Evolutionary conservation across 2,797 vertebrate species (phyloP).

Genomic region (Crypturellus tataupa): DNA sequence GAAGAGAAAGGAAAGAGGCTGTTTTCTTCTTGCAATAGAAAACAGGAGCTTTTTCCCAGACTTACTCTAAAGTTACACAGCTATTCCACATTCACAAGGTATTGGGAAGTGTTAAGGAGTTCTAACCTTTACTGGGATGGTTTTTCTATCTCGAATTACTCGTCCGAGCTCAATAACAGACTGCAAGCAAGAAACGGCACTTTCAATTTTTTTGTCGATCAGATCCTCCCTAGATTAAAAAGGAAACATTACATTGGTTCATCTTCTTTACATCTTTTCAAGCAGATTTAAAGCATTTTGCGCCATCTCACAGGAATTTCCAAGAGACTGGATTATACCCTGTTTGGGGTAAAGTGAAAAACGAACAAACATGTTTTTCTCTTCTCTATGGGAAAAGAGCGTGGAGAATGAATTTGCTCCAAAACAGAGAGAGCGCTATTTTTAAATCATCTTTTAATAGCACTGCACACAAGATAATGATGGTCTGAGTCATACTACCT

Average conservation of each 20-base stretch:
- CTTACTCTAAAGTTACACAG: not conserved
- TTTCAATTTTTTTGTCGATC: constrained; percentile 96
- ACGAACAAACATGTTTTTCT: not conserved
- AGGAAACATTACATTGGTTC: constrained; percentile 23
- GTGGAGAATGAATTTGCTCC: not conserved
- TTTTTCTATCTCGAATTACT: constrained; percentile 96
- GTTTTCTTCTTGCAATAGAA: not conserved
- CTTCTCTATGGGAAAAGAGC: not conserved
- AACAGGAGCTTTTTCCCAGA: not conserved
- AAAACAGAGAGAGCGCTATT: constrained; percentile 23
- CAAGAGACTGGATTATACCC: not conserved
- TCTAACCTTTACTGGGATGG: constrained; percentile 94
- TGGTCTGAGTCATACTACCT: not conserved
- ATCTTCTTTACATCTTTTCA: not conserved
- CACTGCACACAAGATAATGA: constrained; percentile 2
- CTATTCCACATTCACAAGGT: not conserved
- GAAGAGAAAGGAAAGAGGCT: not conserved
- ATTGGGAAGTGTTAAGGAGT: not conserved
- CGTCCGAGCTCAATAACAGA: constrained; percentile 97
- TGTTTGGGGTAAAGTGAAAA: not conserved
- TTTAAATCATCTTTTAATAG: constrained; percentile 15
- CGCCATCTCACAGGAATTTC: not conserved
- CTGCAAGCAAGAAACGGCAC: constrained; percentile 93
- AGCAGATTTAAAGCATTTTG: not conserved
- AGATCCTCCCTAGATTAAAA: constrained; percentile 86